Conservation (phyloP, 2,888 invertebrate species). For the Azorinus chamasolen region DNA sequence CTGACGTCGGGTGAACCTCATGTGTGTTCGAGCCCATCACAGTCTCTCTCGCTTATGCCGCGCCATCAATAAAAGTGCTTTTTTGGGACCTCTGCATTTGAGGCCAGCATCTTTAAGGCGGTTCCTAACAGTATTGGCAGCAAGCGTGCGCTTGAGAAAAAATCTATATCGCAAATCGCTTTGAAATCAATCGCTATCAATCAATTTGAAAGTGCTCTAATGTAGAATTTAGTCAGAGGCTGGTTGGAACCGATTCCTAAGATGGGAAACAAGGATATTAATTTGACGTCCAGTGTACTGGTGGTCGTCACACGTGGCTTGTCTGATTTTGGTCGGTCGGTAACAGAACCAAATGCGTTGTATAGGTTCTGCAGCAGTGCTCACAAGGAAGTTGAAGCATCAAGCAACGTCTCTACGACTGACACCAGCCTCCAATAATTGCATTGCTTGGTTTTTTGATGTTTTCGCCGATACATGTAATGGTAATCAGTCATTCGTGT, state of each 20-base stretch:
- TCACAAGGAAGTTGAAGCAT: too few species aligned
- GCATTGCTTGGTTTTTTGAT: too few species aligned
- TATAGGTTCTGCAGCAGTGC: too few species aligned
- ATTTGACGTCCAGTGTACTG: slow-evolving; percentile 4
- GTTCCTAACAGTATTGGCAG: slow-evolving; percentile 10
- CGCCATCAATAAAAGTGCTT: neutral
- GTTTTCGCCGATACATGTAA: too few species aligned
- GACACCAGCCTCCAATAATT: too few species aligned
- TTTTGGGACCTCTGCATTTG: neutral
- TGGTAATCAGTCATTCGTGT: too few species aligned
- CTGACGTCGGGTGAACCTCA: slow-evolving; percentile 9
- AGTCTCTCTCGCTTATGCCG: neutral
- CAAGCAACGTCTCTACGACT: too few species aligned
- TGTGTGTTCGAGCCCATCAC: slow-evolving; percentile 12
- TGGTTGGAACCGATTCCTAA: slow-evolving; percentile 10
- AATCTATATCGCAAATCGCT: neutral
- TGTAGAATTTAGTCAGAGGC: neutral
- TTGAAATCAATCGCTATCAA: neutral
- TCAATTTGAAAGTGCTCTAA: too few species aligned
- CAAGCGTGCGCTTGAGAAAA: slow-evolving; percentile 5
- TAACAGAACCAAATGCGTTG: neutral
- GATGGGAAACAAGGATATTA: slow-evolving; percentile 2
- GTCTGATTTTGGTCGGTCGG: slow-evolving; percentile 5
- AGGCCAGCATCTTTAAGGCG: slow-evolving; percentile 4
- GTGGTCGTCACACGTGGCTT: neutral